phyloP scores from a whole-genome alignment of 1,140 invertebrate species.

The Apolygus lucorum region DNA sequence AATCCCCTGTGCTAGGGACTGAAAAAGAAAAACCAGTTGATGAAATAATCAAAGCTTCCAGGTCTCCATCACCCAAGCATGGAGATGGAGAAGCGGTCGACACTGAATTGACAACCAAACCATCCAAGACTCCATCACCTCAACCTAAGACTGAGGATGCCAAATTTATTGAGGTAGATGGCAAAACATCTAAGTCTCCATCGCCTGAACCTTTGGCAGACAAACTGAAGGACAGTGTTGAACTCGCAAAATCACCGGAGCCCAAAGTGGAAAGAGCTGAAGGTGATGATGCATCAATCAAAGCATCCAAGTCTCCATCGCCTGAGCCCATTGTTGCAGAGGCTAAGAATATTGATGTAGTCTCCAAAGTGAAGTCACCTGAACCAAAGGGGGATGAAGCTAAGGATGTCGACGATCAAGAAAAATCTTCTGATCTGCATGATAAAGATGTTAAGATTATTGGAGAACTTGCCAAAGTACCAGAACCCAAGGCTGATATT shows the following conservation, averaged over 20 bases:
- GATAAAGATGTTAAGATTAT: no score
- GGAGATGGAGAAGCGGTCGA: not conserved
- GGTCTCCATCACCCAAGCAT: no score
- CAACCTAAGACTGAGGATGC: not conserved
- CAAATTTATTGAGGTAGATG: constrained; percentile 34
- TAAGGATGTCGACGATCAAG: no score
- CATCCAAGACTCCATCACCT: constrained; percentile 12
- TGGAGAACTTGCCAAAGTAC: not conserved
- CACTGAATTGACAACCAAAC: not conserved
- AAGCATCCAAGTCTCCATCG: not conserved
- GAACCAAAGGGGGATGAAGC: no score
- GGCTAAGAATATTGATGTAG: no score
- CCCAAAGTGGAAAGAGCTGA: not conserved
- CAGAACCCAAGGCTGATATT: not conserved
- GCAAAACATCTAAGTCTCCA: constrained; percentile 37
- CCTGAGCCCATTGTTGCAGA: constrained; percentile 3
- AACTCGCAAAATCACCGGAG: constrained; percentile 9
- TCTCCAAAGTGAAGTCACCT: no score
- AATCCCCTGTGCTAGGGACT: no score
- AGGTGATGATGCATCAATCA: not conserved
- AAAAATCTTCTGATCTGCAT: no score
- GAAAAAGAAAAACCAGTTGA: no score
- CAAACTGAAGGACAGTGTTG: not conserved
- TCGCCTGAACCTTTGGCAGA: not conserved
- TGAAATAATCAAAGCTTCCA: no score